Evolutionary conservation across 2,113 vertebrate species (phyloP).

Genomic region (Odontesthes bonariensis): DNA sequence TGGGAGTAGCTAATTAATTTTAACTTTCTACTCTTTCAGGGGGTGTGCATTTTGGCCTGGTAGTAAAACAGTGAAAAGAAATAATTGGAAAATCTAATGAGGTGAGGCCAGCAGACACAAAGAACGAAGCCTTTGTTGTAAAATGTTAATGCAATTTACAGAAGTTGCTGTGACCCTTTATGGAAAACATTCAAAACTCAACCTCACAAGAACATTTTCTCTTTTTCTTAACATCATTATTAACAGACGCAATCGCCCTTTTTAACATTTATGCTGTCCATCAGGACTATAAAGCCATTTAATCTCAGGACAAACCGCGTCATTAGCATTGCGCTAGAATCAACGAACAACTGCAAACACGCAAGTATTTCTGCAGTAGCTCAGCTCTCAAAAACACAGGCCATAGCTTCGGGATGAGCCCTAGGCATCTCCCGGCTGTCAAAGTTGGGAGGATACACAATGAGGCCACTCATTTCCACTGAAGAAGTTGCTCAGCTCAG

Average conservation of each 20-base stretch:
- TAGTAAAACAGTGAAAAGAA: conserved; percentile 83
- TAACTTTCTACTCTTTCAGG: conserved; percentile 83
- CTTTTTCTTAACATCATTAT: conserved; percentile 36
- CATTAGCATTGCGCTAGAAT: conserved; percentile 35
- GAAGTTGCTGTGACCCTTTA: conserved; percentile 59
- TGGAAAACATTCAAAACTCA: conserved; percentile 35
- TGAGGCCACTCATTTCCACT: conserved; percentile 64
- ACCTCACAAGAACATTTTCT: conserved; percentile 25
- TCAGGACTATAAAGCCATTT: conserved; percentile 23
- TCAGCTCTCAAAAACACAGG: conserved; percentile 58
- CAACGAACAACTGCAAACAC: conserved; percentile 49
- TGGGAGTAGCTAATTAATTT: conserved; percentile 87
- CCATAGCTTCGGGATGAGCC: conserved; percentile 76
- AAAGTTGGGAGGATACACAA: conserved; percentile 66
- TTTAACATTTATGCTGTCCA: conserved; percentile 37
- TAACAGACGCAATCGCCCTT: conserved; percentile 9
- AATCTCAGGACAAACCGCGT: conserved; percentile 27
- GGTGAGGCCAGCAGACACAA: conserved; percentile 79
- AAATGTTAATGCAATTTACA: conserved; percentile 70
- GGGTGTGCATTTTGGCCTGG: conserved; percentile 78
- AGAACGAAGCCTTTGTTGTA: conserved; percentile 56
- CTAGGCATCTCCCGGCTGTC: conserved; percentile 74
- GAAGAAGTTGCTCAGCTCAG: conserved; percentile 63
- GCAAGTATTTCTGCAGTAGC: conserved; percentile 36
- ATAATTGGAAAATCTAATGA: conserved; percentile 84